Conservation (phyloP, 2,113 vertebrate species). For the Saccopteryx leptura region DNA sequence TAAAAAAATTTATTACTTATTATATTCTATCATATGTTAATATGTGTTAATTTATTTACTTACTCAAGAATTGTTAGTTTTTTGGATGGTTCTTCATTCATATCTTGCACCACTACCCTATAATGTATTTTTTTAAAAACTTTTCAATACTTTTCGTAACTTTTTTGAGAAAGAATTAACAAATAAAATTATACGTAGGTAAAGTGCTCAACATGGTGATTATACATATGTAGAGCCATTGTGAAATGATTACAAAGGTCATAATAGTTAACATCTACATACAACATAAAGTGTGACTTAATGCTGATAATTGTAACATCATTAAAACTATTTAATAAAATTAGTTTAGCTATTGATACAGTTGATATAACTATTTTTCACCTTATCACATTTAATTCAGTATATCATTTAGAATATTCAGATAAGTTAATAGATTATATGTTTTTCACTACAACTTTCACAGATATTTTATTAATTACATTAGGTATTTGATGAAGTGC, state of each 20-base stretch:
- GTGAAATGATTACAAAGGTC: background rate
- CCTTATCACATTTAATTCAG: background rate
- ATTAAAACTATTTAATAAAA: conserved; percentile 21
- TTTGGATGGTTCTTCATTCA: background rate
- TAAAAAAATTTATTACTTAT: background rate
- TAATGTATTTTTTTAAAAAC: background rate
- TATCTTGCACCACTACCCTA: background rate
- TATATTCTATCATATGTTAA: background rate
- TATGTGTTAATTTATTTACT: background rate
- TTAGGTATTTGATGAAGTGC: background rate
- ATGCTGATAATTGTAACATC: background rate
- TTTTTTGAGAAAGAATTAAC: background rate
- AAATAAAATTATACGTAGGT: background rate
- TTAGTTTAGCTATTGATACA: background rate
- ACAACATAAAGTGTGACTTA: background rate
- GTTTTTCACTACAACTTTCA: background rate
- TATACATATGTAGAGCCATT: background rate
- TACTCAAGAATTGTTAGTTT: background rate
- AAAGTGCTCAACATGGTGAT: background rate
- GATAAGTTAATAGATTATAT: background rate
- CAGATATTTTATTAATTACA: background rate
- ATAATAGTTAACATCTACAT: background rate
- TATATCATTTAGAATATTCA: background rate
- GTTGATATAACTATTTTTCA: background rate
- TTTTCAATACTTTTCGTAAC: background rate